Percentiles rank a stretch among this genome's conserved stretches.
Evolutionary conservation across 1,140 invertebrate species (phyloP).

Genomic region (Hyles euphorbiae): DNA sequence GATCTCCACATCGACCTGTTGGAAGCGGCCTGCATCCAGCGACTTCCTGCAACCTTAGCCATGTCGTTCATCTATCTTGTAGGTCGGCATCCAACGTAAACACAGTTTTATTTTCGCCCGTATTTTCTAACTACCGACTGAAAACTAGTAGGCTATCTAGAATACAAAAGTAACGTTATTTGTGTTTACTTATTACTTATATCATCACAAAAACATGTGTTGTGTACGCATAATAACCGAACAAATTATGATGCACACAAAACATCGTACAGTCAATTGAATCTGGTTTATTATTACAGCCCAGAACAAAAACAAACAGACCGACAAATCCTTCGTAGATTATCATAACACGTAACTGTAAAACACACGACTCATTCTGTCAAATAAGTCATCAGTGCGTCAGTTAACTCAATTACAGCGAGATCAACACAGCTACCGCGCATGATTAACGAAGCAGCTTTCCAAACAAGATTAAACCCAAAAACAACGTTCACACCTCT

Average conservation of each 20-base stretch:
- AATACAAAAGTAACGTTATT: too few relatives aligned
- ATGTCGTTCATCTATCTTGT: too few relatives aligned
- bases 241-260: neutral
- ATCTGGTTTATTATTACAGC: constrained; percentile 6
- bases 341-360: constrained; percentile 40
- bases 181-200: too few relatives aligned
- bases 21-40: too few relatives aligned
- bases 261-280: neutral
- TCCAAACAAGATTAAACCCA: constrained; percentile 35
- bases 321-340: constrained; percentile 33
- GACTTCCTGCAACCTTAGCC: too few relatives aligned
- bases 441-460: constrained; percentile 48
- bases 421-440: constrained; percentile 71
- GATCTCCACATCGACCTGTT: too few relatives aligned
- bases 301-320: constrained; percentile 25
- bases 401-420: constrained; percentile 71
- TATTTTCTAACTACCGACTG: too few relatives aligned
- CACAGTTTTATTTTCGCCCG: too few relatives aligned
- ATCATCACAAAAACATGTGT: too few relatives aligned
- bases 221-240: neutral
- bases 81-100: too few relatives aligned
- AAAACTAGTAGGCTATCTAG: too few relatives aligned
- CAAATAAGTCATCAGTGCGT: constrained; percentile 71
- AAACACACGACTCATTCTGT: constrained; percentile 59
- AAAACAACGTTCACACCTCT: constrained; percentile 27